These are phyloP conservation scores for Coranthus polyacanthus DNA, from an alignment of 2,797 vertebrate genomes.

Conservation along the genomic window DNA sequence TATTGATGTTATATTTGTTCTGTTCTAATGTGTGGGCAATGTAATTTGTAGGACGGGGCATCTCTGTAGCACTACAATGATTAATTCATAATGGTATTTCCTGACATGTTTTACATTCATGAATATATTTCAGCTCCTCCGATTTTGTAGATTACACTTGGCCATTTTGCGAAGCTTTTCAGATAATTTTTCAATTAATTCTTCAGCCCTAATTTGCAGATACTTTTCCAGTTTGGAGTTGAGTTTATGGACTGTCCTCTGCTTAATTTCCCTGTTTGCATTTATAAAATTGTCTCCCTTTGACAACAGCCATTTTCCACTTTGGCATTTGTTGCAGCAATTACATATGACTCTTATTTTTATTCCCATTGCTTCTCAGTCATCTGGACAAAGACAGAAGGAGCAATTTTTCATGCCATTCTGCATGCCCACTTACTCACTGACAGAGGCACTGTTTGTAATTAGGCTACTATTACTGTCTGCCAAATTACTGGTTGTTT, in stretches of 20 bases:
- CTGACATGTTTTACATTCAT: too few relatives aligned
- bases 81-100: too few relatives aligned
- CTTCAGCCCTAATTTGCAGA: background rate
- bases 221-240: constrained; percentile 7
- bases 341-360: constrained; percentile 62
- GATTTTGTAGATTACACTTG: too few relatives aligned
- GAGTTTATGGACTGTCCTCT: constrained; percentile 19
- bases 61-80: too few relatives aligned
- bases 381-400: constrained; percentile 74
- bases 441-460: constrained; percentile 65
- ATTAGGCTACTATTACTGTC: constrained; percentile 72
- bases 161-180: too few relatives aligned
- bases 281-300: constrained; percentile 58
- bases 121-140: too few relatives aligned
- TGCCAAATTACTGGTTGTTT: constrained; percentile 71
- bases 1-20: too few relatives aligned
- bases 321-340: constrained; percentile 65
- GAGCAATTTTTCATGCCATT: constrained; percentile 65
- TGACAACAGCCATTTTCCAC: constrained; percentile 72
- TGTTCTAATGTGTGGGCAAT: too few relatives aligned
- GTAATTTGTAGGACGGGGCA: too few relatives aligned
- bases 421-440: constrained; percentile 63
- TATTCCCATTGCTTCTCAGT: constrained; percentile 64
- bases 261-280: constrained; percentile 57
- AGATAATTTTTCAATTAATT: too few relatives aligned